Evolutionary conservation across 2,113 vertebrate genomes (phyloP).

Genomic region (Solenodon paradoxus): DNA sequence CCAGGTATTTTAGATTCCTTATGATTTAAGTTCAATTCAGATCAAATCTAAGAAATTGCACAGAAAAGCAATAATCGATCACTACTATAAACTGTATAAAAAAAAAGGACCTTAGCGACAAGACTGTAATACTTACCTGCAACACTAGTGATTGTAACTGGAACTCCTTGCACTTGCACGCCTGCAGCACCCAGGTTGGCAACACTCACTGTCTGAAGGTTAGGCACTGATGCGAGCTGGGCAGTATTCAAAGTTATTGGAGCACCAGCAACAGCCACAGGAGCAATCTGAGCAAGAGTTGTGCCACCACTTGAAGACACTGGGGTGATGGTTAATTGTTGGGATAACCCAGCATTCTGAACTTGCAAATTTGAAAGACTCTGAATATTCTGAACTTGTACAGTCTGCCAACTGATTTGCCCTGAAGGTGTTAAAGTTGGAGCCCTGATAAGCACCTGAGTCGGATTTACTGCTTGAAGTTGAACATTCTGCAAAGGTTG

Average conservation of each 20-base stretch:
- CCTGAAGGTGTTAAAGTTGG: constrained; percentile 96
- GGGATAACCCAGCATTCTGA: constrained; percentile 92
- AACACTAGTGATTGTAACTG: constrained; percentile 96
- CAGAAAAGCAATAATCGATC: background rate
- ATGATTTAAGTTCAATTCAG: background rate
- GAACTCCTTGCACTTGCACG: constrained; percentile 97
- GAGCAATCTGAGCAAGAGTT: constrained; percentile 91
- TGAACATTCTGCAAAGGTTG: constrained; percentile 91
- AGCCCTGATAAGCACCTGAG: constrained; percentile 97
- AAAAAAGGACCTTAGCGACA: background rate
- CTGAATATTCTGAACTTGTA: constrained; percentile 94
- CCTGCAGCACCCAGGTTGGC: constrained; percentile 93
- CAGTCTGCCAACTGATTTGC: constrained; percentile 98
- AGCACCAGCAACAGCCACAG: constrained; percentile 93
- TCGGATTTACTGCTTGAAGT: constrained; percentile 93
- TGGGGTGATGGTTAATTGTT: constrained; percentile 95
- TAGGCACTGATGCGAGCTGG: constrained; percentile 96
- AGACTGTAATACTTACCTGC: constrained; percentile 87
- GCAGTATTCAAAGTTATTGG: constrained; percentile 96
- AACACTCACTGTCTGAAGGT: constrained; percentile 97
- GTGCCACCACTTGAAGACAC: constrained; percentile 90
- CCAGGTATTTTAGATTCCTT: background rate
- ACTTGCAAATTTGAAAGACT: constrained; percentile 90
- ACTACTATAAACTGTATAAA: background rate
- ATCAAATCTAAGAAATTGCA: constrained; percentile 2